Evolutionary conservation across 2,797 vertebrate species (phyloP), one percentile per base, ranked within the genome.

Genomic region (Tangara arthus): DNA sequence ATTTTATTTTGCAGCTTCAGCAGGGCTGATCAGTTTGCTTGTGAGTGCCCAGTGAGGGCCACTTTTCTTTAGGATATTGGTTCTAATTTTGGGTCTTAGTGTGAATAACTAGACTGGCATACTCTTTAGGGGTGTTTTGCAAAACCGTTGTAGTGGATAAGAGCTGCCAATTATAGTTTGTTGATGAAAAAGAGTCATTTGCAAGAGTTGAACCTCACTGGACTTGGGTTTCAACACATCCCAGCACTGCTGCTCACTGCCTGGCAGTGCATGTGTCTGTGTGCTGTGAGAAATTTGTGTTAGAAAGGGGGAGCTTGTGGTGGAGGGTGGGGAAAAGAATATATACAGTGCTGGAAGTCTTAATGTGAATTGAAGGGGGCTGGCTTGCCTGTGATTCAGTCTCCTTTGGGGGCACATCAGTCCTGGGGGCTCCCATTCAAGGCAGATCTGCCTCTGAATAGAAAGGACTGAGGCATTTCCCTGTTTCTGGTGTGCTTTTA

Each of bases 381-480:
- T n/a, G 87, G 18, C 63, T 90, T 46, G 60, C 71, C 86, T 93
- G 72, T 52, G 83, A 83, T 87, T 92, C 83, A 82, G 66, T 46
- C 52, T 90, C 12, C 32, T 94, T 55, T 88, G 49, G 87, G 68
- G 80, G 34, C 70, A 79, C 66, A 63, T 77, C 89, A 37, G 47
- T 90, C 65, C 83, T 82, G 53, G 90, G 81, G 78, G 46, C 73
- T 95, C 81, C 85, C 53, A 82, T 95, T 96, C 94, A 95, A 41
- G 44, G 64, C 77, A 77, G 71, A 87, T 94, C 88, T 94, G 83
- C 78, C 75, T 95, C 83, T 96, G 94, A 95, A 94, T 94, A 71
- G 82, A 59, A 79, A 82, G n/a, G 46, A 34, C 60, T 12, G 60
- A 73, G 44, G 56, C 71, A 79, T 47, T 91, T 79, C 55, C 46